Evolutionary conservation across 1,140 invertebrate genomes (phyloP).

Genomic region (Aricia agestis): DNA sequence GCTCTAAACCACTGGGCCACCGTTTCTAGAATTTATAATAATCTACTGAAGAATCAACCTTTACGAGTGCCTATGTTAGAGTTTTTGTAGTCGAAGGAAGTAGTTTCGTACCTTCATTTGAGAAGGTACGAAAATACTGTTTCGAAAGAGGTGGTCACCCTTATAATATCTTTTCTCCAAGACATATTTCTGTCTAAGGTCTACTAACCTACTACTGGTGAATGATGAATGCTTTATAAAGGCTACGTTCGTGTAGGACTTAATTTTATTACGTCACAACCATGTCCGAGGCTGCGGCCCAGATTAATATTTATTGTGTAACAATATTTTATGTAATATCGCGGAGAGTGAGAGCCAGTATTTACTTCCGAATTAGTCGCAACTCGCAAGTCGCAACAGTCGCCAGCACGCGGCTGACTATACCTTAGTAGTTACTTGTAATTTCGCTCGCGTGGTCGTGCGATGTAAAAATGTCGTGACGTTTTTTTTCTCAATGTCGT

Average conservation of each 20-base stretch:
- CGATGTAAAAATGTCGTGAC: conserved; percentile 37
- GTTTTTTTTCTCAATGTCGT: background rate
- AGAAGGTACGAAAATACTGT: too few species aligned
- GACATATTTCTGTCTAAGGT: too few species aligned
- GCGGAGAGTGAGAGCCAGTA: conserved; percentile 48
- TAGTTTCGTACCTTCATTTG: too few species aligned
- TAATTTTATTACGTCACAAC: background rate
- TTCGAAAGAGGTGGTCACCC: too few species aligned
- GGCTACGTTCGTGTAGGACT: background rate
- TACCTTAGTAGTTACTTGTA: conserved; percentile 4
- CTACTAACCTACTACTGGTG: background rate
- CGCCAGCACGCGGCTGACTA: conserved; percentile 32
- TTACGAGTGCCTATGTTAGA: too few species aligned
- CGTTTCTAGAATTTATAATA: too few species aligned
- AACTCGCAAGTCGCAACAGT: conserved; percentile 31
- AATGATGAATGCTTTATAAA: background rate
- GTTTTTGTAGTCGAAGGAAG: too few species aligned
- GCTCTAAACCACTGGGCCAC: too few species aligned
- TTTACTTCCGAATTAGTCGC: conserved; percentile 61
- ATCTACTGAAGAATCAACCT: too few species aligned
- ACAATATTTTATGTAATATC: conserved; percentile 48
- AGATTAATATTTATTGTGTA: conserved; percentile 50
- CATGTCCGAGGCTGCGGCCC: background rate
- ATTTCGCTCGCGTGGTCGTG: conserved; percentile 57
- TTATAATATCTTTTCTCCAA: too few species aligned